These are phyloP conservation scores for Copidosoma floridanum DNA, from an alignment of 1,140 invertebrate genomes.

Conservation along the genomic window DNA sequence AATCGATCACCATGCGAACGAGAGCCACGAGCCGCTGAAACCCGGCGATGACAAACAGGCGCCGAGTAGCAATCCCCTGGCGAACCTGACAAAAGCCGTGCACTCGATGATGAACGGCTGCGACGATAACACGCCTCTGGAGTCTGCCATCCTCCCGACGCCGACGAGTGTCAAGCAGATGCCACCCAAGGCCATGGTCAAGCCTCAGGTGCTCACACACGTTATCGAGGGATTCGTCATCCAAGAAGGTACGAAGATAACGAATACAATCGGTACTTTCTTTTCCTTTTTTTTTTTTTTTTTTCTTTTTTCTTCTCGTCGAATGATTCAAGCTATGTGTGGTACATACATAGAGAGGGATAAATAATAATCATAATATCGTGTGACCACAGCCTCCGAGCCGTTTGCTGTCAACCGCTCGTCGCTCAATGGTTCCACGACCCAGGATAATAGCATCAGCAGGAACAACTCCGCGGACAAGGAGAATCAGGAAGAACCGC, in stretches of 20 bases:
- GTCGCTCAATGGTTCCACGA: constrained; percentile 53
- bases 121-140: constrained; percentile 37
- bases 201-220: constrained; percentile 93
- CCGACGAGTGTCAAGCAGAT: constrained; percentile 62
- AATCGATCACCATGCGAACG: constrained; percentile 30
- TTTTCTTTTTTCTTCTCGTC: no score
- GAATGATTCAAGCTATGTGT: no score
- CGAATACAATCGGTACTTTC: no score
- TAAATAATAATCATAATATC: constrained; percentile 7
- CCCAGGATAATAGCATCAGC: constrained; percentile 50
- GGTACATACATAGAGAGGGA: no score
- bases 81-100: constrained; percentile 50
- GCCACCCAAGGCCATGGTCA: constrained; percentile 90
- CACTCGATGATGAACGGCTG: constrained; percentile 53
- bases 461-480: constrained; percentile 55
- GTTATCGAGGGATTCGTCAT: constrained; percentile 97
- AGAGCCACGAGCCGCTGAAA: constrained; percentile 31
- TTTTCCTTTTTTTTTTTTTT: no score
- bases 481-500: constrained; percentile 68
- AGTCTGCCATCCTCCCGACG: constrained; percentile 37
- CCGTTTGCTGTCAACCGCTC: constrained; percentile 82
- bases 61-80: constrained; percentile 45
- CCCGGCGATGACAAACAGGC: constrained; percentile 42
- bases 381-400: constrained; percentile 62
- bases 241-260: constrained; percentile 81